Evolutionary conservation across 2,888 invertebrate species (phyloP), one percentile per base, ranked within the genome.

Genomic region (Pterobdella sp.): DNA sequence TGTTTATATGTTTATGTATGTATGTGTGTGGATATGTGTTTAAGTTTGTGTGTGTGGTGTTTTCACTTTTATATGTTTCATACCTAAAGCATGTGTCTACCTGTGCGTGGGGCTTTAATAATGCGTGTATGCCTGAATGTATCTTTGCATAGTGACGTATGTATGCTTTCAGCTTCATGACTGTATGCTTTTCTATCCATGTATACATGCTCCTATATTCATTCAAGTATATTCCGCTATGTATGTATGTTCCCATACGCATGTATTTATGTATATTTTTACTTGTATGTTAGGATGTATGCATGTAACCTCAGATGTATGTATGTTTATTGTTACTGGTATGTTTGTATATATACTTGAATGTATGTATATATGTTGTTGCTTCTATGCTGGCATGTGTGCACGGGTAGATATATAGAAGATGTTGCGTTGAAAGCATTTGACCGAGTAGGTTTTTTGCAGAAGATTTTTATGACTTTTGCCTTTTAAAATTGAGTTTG

Each of bases 71-170:
- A n/a, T n/a, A n/a, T n/a, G n/a, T n/a, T n/a, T n/a, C n/a, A n/a
- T n/a, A n/a, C n/a, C n/a, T n/a, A n/a, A n/a, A n/a, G 10, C n/a
- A 29, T 63, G 63, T 26, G 63, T 63, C 14, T 63, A 26, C n/a
- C 14, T 63, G n/a, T 63, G 63, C n/a, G 63, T 63, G 63, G 4
- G 63, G 7, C 7, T 26, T 18, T 49, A 10, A 18, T 10, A 18
- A 10, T 26, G 63, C n/a, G 63, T 63, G 63, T 63, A 26, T 63
- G 63, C n/a, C 14, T 63, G 63, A 18, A 26, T 65, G 35, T 66
- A 26, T 52, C 22, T 52, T 18, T 42, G 49, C 22, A 22, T 42
- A 22, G 7, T 7, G 7, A 22, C 22, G 49, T 42, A 22, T 42
- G 49, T 42, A 22, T 42, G 49, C 22, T 7, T 42, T 7, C 22